These are phyloP conservation scores for Zalophus californianus DNA, from an alignment of 2,797 vertebrate genomes.

Conservation along the genomic window DNA sequence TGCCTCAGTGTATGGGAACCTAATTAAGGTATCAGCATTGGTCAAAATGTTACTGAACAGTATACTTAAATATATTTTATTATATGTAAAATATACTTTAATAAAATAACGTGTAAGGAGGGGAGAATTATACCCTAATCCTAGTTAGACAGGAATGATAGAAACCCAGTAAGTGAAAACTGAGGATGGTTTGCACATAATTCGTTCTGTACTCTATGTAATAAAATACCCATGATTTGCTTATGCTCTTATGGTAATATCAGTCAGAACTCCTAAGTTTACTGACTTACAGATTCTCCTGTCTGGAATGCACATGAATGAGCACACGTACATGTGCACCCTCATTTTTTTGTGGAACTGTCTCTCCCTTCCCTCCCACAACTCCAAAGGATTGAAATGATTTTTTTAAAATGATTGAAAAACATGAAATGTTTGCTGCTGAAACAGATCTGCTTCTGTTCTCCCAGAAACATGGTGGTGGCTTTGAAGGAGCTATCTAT, in stretches of 20 bases:
- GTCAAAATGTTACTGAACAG: slow-evolving; percentile 22
- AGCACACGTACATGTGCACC: neutral
- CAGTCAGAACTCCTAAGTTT: slow-evolving; percentile 20
- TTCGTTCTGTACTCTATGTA: neutral
- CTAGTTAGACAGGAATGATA: neutral
- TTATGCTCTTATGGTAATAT: slow-evolving; percentile 10
- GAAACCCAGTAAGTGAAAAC: slow-evolving; percentile 28
- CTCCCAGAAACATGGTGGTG: slow-evolving; percentile 97
- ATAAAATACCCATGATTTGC: slow-evolving; percentile 20
- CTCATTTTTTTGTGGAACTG: slow-evolving; percentile 42
- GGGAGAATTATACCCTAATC: neutral
- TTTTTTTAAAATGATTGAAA: slow-evolving; percentile 65
- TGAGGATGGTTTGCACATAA: neutral
- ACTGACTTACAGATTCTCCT: slow-evolving; percentile 4
- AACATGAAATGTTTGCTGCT: slow-evolving; percentile 24
- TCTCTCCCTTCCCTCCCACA: neutral
- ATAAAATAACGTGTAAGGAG: slow-evolving; percentile 28
- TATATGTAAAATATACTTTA: neutral
- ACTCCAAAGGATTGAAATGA: slow-evolving; percentile 20
- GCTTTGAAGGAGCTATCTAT: slow-evolving; percentile 98
- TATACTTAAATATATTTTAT: slow-evolving; percentile 39
- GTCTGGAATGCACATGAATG: neutral
- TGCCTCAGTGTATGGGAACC: neutral
- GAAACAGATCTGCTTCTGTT: slow-evolving; percentile 59
- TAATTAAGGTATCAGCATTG: neutral